phyloP scores from a whole-genome alignment of 2,888 invertebrate species.

The Nasonia oneida region DNA sequence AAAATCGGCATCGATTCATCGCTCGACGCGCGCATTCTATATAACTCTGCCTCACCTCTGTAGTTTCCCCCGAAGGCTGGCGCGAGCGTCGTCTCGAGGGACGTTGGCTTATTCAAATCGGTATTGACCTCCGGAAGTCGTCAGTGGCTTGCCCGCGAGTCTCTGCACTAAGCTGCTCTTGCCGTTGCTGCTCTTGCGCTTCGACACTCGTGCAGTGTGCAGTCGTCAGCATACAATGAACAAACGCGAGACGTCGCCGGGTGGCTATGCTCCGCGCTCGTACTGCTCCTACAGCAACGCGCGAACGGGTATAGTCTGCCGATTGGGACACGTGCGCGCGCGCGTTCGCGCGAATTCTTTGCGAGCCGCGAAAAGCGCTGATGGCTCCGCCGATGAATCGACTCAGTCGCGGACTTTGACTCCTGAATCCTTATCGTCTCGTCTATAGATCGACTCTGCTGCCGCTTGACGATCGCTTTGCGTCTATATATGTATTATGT shows the following conservation, averaged over 20 bases:
- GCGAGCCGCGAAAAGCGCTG: slow-evolving; percentile 2
- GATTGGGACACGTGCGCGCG: background rate
- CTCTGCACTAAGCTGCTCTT: too few species aligned
- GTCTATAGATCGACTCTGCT: background rate
- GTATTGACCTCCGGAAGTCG: slow-evolving; percentile 56
- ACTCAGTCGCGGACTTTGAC: slow-evolving; percentile 8
- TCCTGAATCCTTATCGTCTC: slow-evolving; percentile 10
- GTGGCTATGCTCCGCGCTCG: background rate
- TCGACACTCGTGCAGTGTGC: background rate
- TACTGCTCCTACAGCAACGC: background rate
- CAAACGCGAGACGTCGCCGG: background rate
- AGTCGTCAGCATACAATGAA: background rate
- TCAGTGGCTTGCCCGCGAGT: background rate
- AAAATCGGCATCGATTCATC: background rate
- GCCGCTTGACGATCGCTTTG: background rate
- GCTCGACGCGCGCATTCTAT: background rate
- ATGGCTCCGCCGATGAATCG: background rate
- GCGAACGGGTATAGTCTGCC: background rate
- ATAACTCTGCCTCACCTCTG: slow-evolving; percentile 20
- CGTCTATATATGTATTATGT: background rate
- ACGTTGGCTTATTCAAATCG: slow-evolving; percentile 51
- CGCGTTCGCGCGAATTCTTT: background rate
- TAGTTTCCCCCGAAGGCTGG: slow-evolving; percentile 31
- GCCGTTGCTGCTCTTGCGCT: background rate
- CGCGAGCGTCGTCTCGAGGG: slow-evolving; percentile 24